Conservation (phyloP, 2,888 invertebrate genomes). For the Lepidocyrtoides sp. region DNA sequence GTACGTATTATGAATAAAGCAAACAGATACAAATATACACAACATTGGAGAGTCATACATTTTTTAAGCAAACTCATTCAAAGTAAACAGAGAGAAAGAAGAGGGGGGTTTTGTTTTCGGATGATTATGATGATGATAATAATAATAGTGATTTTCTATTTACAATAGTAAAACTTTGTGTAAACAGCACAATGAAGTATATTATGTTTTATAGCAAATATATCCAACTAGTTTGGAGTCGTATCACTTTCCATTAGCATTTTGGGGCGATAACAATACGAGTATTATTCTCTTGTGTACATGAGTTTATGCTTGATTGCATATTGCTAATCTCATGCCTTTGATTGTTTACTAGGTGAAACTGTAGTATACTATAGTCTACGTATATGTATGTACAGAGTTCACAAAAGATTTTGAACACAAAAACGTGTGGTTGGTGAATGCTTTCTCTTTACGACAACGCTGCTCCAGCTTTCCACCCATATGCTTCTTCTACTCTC, state of each 20-base stretch:
- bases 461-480: not conserved
- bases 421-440: not conserved
- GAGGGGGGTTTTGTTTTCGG: not conserved
- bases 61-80: too few species aligned
- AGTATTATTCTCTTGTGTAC: constrained; percentile 30
- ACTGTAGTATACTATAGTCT: too few species aligned
- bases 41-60: too few species aligned
- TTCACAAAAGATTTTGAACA: not conserved
- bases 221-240: not conserved
- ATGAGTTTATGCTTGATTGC: constrained; percentile 36
- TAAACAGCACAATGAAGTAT: not conserved
- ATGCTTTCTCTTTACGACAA: not conserved
- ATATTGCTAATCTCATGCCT: constrained; percentile 27
- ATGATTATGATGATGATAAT: not conserved
- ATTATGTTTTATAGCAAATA: too few species aligned
- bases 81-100: not conserved
- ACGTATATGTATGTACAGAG: not conserved
- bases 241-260: not conserved
- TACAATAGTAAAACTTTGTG: constrained; percentile 5
- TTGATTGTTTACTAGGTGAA: too few species aligned
- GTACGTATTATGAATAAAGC: too few species aligned
- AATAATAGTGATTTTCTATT: not conserved
- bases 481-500: not conserved
- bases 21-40: too few species aligned
- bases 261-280: not conserved